Percentiles rank a stretch among this genome's conserved stretches.
Evolutionary conservation across 1,140 invertebrate genomes (phyloP).

Genomic region (Heliconius congener): DNA sequence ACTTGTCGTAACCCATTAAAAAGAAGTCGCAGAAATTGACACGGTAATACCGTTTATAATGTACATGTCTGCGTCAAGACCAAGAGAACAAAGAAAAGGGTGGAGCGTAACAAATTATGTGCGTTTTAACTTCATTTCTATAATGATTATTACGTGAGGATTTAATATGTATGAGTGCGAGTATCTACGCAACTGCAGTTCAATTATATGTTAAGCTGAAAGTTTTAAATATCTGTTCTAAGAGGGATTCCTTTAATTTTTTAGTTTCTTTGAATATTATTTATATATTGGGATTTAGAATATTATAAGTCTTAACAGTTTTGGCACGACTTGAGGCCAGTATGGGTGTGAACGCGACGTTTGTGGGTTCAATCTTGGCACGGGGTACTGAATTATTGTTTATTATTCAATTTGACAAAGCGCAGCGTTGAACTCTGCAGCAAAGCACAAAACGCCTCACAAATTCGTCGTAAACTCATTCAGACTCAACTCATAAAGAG

Average conservation of each 20-base stretch:
- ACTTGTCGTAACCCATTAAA: not conserved
- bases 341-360: too few species aligned
- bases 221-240: not conserved
- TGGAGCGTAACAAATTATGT: constrained; percentile 38
- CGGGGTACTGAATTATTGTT: too few species aligned
- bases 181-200: constrained; percentile 11
- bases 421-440: too few species aligned
- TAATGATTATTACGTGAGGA: constrained; percentile 35
- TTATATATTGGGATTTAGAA: too few species aligned
- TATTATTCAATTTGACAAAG: too few species aligned
- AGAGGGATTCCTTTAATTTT: not conserved
- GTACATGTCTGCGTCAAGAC: constrained; percentile 29
- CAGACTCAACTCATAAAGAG: too few species aligned
- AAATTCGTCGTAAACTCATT: too few species aligned
- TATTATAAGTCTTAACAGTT: too few species aligned
- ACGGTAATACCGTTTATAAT: constrained; percentile 27
- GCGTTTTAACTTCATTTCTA: constrained; percentile 36
- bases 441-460: too few species aligned
- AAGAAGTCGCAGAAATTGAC: constrained; percentile 15
- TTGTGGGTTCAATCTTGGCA: too few species aligned
- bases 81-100: constrained; percentile 33
- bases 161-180: constrained; percentile 8
- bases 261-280: too few species aligned
- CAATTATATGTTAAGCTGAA: not conserved
- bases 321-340: too few species aligned